phyloP scores from a whole-genome alignment of 1,140 invertebrate species.

The Streblospio benedicti region DNA sequence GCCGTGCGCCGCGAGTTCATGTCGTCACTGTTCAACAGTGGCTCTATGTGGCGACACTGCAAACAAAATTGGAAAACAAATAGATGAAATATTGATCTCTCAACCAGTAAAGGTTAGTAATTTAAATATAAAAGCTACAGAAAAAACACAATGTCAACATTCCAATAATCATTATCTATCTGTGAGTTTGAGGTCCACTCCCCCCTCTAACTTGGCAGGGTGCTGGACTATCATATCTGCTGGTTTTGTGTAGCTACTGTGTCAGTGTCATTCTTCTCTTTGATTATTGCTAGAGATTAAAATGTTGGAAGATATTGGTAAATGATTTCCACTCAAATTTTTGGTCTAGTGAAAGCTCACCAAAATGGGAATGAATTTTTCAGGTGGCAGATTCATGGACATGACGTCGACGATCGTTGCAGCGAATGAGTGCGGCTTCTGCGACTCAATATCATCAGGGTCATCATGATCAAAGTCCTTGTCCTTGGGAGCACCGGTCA shows the following conservation, averaged over 20 bases:
- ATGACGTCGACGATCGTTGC: slow-evolving; percentile 61
- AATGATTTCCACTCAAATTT: too few species aligned
- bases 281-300: too few species aligned
- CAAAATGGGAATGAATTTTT: slow-evolving; percentile 64
- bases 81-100: too few species aligned
- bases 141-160: background rate
- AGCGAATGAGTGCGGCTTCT: slow-evolving; percentile 57
- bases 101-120: too few species aligned
- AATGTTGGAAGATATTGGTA: too few species aligned
- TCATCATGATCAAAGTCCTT: slow-evolving; percentile 58
- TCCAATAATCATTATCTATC: too few species aligned
- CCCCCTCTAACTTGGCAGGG: too few species aligned
- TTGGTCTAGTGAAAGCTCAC: too few species aligned
- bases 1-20: slow-evolving; percentile 59
- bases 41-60: slow-evolving; percentile 56
- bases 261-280: too few species aligned
- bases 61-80: slow-evolving; percentile 22
- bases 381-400: slow-evolving; percentile 66
- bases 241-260: too few species aligned
- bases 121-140: slow-evolving; percentile 10
- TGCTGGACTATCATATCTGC: too few species aligned
- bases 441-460: slow-evolving; percentile 50
- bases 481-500: slow-evolving; percentile 52
- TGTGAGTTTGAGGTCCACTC: too few species aligned
- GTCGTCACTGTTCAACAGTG: slow-evolving; percentile 54